phyloP scores from a whole-genome alignment of 1,140 invertebrate genomes.

The Archegozetes longisetosus region DNA sequence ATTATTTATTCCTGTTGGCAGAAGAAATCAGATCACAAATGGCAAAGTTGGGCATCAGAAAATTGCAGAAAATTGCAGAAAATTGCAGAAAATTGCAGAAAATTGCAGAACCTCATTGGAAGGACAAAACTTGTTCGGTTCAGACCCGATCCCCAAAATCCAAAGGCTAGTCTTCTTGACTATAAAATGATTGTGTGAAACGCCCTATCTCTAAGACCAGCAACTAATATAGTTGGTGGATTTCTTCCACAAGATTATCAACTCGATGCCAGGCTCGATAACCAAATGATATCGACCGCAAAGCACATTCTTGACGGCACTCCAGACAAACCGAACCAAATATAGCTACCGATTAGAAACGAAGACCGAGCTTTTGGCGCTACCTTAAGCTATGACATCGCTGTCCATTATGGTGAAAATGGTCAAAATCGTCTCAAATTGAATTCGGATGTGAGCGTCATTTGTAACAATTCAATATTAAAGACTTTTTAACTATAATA shows the following conservation, averaged over 20 bases:
- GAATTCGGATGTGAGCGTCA: too few relatives aligned
- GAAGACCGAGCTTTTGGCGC: conserved; percentile 80
- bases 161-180: conserved; percentile 71
- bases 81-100: too few relatives aligned
- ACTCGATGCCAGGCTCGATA: conserved; percentile 72
- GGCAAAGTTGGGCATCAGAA: conserved; percentile 72
- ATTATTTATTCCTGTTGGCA: conserved; percentile 92
- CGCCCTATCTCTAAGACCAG: conserved; percentile 70
- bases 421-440: too few relatives aligned
- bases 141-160: conserved; percentile 37
- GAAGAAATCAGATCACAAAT: conserved; percentile 82
- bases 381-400: conserved; percentile 85
- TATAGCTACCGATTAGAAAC: conserved; percentile 71
- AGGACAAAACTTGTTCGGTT: conserved; percentile 63
- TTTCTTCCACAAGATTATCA: conserved; percentile 73
- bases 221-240: conserved; percentile 78
- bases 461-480: too few relatives aligned
- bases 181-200: conserved; percentile 70
- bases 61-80: too few relatives aligned
- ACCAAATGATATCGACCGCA: conserved; percentile 58
- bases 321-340: conserved; percentile 39
- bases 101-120: conserved; percentile 88
- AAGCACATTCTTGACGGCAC: conserved; percentile 52
- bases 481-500: too few relatives aligned
- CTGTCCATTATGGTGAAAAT: conserved; percentile 68